Base-by-base conservation (phyloP, 2,797 vertebrate species). In the Arnoldichthys spilopterus region DNA sequence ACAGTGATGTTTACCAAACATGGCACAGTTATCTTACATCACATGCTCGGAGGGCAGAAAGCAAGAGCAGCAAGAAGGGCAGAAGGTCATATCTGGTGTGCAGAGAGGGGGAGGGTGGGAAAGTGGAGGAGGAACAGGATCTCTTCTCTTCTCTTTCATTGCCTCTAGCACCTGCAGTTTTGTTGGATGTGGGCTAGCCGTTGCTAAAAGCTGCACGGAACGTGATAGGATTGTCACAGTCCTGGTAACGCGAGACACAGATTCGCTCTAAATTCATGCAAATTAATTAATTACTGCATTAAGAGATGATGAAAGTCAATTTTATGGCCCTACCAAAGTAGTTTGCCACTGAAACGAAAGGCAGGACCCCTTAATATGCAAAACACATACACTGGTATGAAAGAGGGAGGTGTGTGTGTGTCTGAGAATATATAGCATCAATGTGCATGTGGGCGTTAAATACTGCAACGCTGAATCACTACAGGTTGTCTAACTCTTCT, bases 281-380 rank as follows among this genome's bases (percentile, higher is more conserved):
- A 86, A 89, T 87, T 84, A 88, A 90, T 87, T 84, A 88, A 90
- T 92, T 88, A 86, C 7, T 34, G 49, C 81, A 82, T 85, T 88
- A 88, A 85, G 84, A 88, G 83, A 85, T 68, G 86, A 82, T 77
- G 80, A 86, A 90, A 89, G 89, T 90, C 88, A 85, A 91, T 92
- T 90, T 90, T 85, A 90, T 73, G 88, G 87, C 74, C 76, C 80
- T 43, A 77, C 83, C 83, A 77, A 76, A 79, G 72, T 56, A 68
- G 51, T 84, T 73, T 75, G 85, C 77, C 67, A 83, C 68, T 59
- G 68, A 67, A 85, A 75, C 81, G 53, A 66, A 77, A 51, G 47
- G 34, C 6, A 11, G 75, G 54, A 72, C 73, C 40, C 59, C 51
- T 62, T 59, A 61, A 72, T 76, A 79, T 72, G 30, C 11, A 67